These are phyloP conservation scores for Petrolisthes manimaculis DNA, from an alignment of 2,888 invertebrate species.

Conservation along the genomic window DNA sequence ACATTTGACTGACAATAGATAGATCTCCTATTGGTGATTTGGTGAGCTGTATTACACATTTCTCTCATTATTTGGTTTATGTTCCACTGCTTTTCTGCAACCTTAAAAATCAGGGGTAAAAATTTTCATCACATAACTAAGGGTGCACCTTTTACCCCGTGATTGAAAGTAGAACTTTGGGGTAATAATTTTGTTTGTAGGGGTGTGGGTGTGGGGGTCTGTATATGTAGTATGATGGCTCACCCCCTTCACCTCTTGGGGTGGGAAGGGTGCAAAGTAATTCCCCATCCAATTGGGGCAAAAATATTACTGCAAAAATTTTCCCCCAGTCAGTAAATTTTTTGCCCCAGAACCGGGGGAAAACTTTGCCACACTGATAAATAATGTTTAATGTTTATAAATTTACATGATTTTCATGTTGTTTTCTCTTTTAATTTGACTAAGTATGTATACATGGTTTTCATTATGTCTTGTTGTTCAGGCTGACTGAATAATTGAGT, in stretches of 20 bases:
- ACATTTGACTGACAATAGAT: neutral
- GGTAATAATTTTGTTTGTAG: neutral
- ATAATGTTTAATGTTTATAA: neutral
- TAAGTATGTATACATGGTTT: too few relatives aligned
- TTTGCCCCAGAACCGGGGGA: neutral
- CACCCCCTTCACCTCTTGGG: neutral
- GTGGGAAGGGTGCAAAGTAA: neutral
- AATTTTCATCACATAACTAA: slow-evolving; percentile 1
- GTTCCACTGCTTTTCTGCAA: neutral
- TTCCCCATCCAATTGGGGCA: neutral
- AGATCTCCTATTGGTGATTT: neutral
- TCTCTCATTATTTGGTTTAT: neutral
- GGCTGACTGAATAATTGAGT: neutral
- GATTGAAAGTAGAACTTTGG: neutral
- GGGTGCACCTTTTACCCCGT: slow-evolving; percentile 2
- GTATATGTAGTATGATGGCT: neutral
- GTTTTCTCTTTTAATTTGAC: neutral
- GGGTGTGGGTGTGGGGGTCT: neutral
- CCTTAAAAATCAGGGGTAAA: neutral
- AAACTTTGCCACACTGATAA: slow-evolving; percentile 15
- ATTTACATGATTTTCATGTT: neutral
- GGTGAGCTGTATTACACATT: neutral
- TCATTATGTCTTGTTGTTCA: too few relatives aligned
- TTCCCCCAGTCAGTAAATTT: neutral
- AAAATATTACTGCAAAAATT: neutral